Evolutionary conservation across 2,797 vertebrate genomes (phyloP), one percentile per base, ranked within the genome.

Genomic region (Pterois miles): DNA sequence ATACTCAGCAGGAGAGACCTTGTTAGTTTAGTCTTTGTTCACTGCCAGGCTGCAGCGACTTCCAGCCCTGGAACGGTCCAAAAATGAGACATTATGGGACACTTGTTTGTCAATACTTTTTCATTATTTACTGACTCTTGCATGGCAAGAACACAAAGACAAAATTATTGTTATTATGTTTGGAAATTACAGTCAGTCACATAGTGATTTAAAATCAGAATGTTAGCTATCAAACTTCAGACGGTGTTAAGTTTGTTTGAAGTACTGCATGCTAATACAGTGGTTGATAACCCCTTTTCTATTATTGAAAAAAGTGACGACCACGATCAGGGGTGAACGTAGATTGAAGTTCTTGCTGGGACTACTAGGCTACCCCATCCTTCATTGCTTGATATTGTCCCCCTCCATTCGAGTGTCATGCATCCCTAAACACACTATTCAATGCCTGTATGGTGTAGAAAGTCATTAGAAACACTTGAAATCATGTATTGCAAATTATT

Each of bases 11-110:
- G 59, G 38, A 40, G 43, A 72, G 34, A n/a, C 23, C 46, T 43
- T 20, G 20, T 63, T 48, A 56, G 50, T 27, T 56, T 43, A 43
- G 5, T 56, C 16, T 48, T 57, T 65, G 29, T 68, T 83, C 65
- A 31, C 54, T 38, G 34, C 20, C 10, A 22, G 27, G 34, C 50
- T 68, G 7, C 1, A 20, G 52, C 63, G 69, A 31, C 63, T 48
- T 76, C 53, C 48, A 56, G 58, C 64, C 6, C 53, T 34, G 12
- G 34, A 66, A 34, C 1, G n/a, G 48, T 67, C 62, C 40, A 43
- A 43, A 5, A 10, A 22, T 54, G 58, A 59, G 68, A 71, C 58
- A 14, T 50, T n/a, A 62, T 54, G 36, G 63, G 29, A 66, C 34
- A 12, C 64, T 2, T n/a, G 48, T 46, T 33, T 53, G 33, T 66